Base-by-base conservation (phyloP, 2,797 vertebrate species). In the Hypotaenidia okinawae region DNA sequence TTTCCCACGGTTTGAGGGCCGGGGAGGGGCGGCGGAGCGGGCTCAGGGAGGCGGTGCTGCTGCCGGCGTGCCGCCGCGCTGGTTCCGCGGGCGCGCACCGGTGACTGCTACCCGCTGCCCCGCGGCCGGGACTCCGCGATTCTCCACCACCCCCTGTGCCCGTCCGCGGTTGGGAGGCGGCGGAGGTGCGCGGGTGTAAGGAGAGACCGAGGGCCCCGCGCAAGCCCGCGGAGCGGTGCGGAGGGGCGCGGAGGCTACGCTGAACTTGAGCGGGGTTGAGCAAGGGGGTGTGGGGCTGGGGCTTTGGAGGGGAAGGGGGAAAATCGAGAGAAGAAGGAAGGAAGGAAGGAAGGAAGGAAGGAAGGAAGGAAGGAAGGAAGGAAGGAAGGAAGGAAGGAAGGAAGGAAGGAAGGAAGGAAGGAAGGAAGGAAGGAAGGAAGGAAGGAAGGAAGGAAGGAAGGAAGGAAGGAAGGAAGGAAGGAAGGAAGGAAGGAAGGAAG, bases 311-410 rank as follows among this genome's bases (percentile, higher is more conserved):
- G 49, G 37, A 7, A 41, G 2, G 13, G 55, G 13, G 43, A 18
- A 43, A 43, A 43, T 43, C 16, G 16, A 41, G 9, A 15, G 4
- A 8, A 5, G 5, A 24, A 47, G 39, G 25, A 39, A 13, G 9
- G 32, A 33, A 9, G 15, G n/a, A 17, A 9, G 37, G 25, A 6
- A 18, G 11, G 7, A 30, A 27, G 5, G 5, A 11, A 3, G 4
- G 14, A 6, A 28, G 18, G 13, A 6, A 10, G 11, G 6, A 21
- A 6, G 10, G n/a, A 18, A 39, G 9, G 32, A 33, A 9, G 15
- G n/a, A 17, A 9, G 39, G 25, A 6, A 14, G 11, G 7, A 24
- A n/a, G 5, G 5, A 11, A 3, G 3, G 14, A 6, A 19, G 18
- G 18, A 6, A 10, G 11, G 7, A 21, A 5, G 10, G n/a, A 18